phyloP scores from a whole-genome alignment of 2,888 invertebrate species.

The Pristionchus fissidentatus region DNA sequence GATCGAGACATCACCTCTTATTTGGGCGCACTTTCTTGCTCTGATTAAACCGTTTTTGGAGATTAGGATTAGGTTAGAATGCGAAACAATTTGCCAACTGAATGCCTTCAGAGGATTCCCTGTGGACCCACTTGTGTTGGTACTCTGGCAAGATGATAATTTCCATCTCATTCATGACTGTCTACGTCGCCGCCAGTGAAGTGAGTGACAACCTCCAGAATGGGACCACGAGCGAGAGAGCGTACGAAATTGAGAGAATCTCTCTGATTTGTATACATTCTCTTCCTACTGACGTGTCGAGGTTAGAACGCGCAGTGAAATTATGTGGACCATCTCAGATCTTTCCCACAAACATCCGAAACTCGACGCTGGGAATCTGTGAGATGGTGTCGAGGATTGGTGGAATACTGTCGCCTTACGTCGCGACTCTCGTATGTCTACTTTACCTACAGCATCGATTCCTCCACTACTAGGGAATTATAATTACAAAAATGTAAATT shows the following conservation, averaged over 20 bases:
- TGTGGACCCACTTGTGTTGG: constrained; percentile 54
- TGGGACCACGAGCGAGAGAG: too few species aligned
- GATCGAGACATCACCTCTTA: too few species aligned
- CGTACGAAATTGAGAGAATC: not conserved
- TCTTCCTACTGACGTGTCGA: too few species aligned
- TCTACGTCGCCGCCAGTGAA: constrained; percentile 70
- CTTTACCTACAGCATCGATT: too few species aligned
- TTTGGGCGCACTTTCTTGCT: too few species aligned
- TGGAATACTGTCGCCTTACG: constrained; percentile 61
- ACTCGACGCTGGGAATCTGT: constrained; percentile 62
- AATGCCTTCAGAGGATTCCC: not conserved
- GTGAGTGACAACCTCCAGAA: constrained; percentile 45
- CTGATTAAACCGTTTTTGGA: too few species aligned
- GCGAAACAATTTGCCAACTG: not conserved
- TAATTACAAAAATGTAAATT: too few species aligned
- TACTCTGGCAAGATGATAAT: constrained; percentile 69
- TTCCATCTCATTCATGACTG: constrained; percentile 67
- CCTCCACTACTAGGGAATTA: too few species aligned
- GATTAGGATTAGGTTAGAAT: too few species aligned
- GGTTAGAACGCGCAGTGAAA: too few species aligned
- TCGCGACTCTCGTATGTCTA: constrained; percentile 56
- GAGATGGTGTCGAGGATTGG: constrained; percentile 59
- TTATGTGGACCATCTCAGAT: too few species aligned
- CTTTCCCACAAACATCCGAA: constrained; percentile 60
- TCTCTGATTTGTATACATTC: too few species aligned